These are phyloP conservation scores for Hypocryptadius cinnamomeus DNA, from an alignment of 2,113 vertebrate species.

Conservation along the genomic window DNA sequence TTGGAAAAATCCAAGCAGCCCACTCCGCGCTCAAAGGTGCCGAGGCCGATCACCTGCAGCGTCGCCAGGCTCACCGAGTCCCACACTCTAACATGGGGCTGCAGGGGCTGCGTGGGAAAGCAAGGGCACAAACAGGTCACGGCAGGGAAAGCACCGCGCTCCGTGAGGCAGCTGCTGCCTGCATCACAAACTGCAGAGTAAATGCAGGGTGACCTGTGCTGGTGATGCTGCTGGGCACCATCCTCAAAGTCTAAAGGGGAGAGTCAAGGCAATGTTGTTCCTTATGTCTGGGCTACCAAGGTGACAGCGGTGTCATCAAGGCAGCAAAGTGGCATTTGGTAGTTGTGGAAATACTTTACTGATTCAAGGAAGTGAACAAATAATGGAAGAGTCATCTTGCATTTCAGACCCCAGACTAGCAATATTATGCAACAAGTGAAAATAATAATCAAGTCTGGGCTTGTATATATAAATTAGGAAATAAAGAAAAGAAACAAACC, in stretches of 20 bases:
- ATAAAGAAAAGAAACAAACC: not conserved
- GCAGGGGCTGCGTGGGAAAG: conserved; percentile 77
- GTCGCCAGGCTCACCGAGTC: conserved; percentile 91
- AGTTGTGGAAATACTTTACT: not conserved
- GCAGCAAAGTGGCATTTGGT: not conserved
- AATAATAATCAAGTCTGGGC: not conserved
- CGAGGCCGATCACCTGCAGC: conserved; percentile 85
- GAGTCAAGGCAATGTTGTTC: not conserved
- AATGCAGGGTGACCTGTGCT: not conserved
- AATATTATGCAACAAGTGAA: not conserved
- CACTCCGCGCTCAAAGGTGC: conserved; percentile 94
- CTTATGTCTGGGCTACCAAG: not conserved
- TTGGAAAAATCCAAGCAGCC: conserved; percentile 94
- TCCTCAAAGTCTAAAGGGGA: not conserved
- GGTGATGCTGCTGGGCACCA: not conserved
- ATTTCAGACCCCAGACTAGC: not conserved
- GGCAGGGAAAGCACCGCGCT: not conserved
- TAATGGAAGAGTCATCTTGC: not conserved
- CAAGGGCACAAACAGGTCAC: not conserved
- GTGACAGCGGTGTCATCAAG: rapidly evolving
- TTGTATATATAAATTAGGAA: not conserved
- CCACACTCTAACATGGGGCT: conserved; percentile 94
- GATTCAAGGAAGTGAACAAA: not conserved
- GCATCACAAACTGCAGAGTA: not conserved
- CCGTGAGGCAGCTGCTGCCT: not conserved